These are phyloP conservation scores for Apis florea DNA, from an alignment of 1,140 invertebrate genomes.

Conservation along the genomic window DNA sequence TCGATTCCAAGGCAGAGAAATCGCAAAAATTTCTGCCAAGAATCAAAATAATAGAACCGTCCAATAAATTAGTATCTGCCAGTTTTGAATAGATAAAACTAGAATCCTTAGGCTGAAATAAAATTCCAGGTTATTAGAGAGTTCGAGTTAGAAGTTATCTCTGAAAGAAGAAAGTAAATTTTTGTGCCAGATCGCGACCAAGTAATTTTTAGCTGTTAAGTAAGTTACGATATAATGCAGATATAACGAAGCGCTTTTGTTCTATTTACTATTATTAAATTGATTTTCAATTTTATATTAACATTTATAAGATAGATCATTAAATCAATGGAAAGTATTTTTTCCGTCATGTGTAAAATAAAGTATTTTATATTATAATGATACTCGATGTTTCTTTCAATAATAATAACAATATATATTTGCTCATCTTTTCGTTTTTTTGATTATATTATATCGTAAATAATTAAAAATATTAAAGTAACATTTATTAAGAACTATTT, in stretches of 20 bases:
- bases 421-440: background rate
- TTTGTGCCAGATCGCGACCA: constrained; percentile 10
- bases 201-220: background rate
- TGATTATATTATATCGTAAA: background rate
- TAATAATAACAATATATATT: background rate
- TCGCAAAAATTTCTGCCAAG: constrained; percentile 1
- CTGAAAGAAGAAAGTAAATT: background rate
- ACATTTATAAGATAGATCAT: background rate
- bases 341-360: constrained; percentile 1
- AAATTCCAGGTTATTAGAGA: background rate
- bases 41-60: constrained; percentile 51
- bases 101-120: background rate
- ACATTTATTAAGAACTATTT: constrained; percentile 30
- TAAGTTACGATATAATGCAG: background rate
- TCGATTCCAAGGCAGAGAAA: constrained; percentile 4
- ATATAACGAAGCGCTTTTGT: background rate
- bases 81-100: too few species aligned
- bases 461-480: background rate
- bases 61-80: constrained; percentile 49
- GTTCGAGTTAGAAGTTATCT: background rate
- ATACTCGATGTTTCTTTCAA: background rate
- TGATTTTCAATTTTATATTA: constrained; percentile 24
- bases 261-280: background rate
- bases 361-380: background rate
- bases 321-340: constrained; percentile 15